Evolutionary conservation across 2,888 invertebrate species (phyloP).

Genomic region (Tachina grossa): DNA sequence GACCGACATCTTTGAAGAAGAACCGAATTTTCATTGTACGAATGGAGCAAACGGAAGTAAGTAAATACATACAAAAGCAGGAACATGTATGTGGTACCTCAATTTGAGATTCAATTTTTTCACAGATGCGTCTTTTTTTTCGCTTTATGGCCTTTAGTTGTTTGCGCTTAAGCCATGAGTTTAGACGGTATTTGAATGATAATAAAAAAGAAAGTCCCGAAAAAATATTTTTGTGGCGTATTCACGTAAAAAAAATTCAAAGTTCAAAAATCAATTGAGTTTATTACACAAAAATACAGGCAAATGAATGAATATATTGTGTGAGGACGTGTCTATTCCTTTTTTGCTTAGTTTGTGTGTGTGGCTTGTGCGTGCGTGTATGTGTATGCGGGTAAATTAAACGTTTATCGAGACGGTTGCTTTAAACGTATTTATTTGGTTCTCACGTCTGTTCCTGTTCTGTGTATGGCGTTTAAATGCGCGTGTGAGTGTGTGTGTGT

Average conservation of each 20-base stretch:
- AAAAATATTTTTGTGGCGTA: not conserved
- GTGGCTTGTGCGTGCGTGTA: constrained; percentile 6
- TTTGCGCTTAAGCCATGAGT: constrained; percentile 60
- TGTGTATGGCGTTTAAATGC: not conserved
- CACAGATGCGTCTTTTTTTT: constrained; percentile 57
- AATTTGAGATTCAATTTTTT: constrained; percentile 34
- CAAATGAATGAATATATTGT: constrained; percentile 2
- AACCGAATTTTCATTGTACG: constrained; percentile 20
- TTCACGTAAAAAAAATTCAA: constrained; percentile 44
- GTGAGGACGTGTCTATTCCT: constrained; percentile 30
- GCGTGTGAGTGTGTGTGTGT: not conserved
- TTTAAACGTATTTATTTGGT: constrained; percentile 47
- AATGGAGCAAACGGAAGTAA: constrained; percentile 8
- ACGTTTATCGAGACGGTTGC: constrained; percentile 28
- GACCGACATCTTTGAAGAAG: constrained; percentile 47
- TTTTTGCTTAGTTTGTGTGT: not conserved
- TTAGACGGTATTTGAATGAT: constrained; percentile 62
- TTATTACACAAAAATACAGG: constrained; percentile 45
- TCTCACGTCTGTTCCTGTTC: constrained; percentile 21
- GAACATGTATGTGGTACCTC: not conserved
- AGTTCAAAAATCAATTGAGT: constrained; percentile 63
- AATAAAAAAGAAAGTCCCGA: constrained; percentile 8
- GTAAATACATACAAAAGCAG: no score
- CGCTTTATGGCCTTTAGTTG: constrained; percentile 59
- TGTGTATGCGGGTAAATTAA: constrained; percentile 37